These are phyloP conservation scores for Acanthococcus lagerstroemiae DNA, from an alignment of 2,888 invertebrate genomes.

Conservation along the genomic window DNA sequence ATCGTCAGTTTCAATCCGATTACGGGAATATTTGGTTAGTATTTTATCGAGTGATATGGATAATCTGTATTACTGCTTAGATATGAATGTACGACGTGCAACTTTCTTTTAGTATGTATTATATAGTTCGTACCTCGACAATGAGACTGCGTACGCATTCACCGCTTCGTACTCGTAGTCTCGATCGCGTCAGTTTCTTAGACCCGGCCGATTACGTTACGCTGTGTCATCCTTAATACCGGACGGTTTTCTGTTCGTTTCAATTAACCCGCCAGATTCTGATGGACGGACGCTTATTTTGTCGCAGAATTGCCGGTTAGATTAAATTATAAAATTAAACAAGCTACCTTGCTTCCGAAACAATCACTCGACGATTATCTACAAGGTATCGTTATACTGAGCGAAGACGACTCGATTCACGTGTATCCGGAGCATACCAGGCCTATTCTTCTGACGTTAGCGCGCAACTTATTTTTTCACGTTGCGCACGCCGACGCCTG, in stretches of 20 bases:
- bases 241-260: too few relatives aligned
- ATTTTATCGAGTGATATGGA: neutral
- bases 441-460: conserved; percentile 45
- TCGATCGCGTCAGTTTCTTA: neutral
- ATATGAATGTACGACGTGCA: too few relatives aligned
- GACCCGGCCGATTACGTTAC: neutral
- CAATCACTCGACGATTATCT: conserved; percentile 59
- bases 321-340: conserved; percentile 59
- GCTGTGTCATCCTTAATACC: neutral
- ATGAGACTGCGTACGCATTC: too few relatives aligned
- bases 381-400: conserved; percentile 66
- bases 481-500: conserved; percentile 52
- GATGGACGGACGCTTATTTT: too few relatives aligned
- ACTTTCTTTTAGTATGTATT: too few relatives aligned
- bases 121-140: too few relatives aligned
- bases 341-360: conserved; percentile 60
- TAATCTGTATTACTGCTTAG: too few relatives aligned
- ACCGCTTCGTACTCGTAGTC: too few relatives aligned
- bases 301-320: conserved; percentile 40
- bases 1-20: conserved; percentile 82
- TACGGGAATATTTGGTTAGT: conserved; percentile 54
- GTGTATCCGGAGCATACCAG: conserved; percentile 54
- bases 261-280: too few relatives aligned
- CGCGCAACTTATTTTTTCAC: conserved; percentile 54
- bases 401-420: conserved; percentile 53